Conservation (phyloP, 30 jellyfish, hydroid and myxozoan genomes). For the Chrysaora quinquecirrha region DNA sequence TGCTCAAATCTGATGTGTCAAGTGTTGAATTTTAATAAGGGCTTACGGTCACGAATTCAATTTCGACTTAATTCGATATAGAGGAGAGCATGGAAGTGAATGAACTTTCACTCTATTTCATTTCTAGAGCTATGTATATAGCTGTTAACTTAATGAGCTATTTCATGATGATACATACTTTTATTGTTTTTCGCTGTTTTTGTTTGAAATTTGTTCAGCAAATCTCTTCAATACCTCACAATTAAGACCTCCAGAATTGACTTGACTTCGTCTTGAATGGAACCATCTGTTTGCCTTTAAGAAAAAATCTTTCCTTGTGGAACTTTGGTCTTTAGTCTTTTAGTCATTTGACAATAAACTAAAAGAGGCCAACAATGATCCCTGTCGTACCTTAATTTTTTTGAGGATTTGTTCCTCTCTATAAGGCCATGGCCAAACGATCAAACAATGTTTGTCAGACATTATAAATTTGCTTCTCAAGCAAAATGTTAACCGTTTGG, state of each 20-base stretch:
- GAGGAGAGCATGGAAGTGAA: not conserved
- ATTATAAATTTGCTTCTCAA: no score
- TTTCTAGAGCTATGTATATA: not conserved
- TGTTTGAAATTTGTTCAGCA: constrained; percentile 22
- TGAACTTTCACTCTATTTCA: not conserved
- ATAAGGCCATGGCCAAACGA: no score
- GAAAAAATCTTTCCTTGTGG: not conserved
- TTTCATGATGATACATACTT: constrained; percentile 8
- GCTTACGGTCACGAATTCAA: not conserved
- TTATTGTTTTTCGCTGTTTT: constrained; percentile 26
- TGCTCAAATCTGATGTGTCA: not conserved
- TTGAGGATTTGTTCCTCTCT: no score
- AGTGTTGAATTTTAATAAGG: not conserved
- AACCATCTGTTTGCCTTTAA: constrained; percentile 30
- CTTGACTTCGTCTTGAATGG: not conserved
- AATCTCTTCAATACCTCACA: constrained; percentile 2
- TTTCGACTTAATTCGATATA: not conserved
- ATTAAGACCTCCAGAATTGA: constrained; percentile 5
- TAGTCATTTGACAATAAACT: no score
- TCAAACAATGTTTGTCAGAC: no score
- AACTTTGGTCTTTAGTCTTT: no score
- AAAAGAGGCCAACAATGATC: no score
- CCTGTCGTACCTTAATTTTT: no score
- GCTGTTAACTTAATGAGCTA: constrained; percentile 8
- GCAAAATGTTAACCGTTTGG: no score